Evolutionary conservation across 1,140 invertebrate genomes (phyloP).

Genomic region (Apolygus lucorum): DNA sequence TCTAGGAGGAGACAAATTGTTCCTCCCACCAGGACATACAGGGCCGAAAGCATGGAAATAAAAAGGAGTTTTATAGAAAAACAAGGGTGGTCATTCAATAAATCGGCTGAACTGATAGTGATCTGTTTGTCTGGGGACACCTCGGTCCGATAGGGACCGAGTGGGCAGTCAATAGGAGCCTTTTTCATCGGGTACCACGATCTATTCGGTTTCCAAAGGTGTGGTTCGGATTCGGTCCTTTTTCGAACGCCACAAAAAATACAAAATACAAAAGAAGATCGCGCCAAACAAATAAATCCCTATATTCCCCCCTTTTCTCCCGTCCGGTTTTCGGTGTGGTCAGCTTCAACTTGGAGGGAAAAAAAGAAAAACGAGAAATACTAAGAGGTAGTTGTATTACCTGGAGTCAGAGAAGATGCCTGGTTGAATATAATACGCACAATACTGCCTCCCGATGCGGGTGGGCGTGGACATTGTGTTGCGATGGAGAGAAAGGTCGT

Average conservation of each 20-base stretch:
- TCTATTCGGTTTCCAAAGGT: background rate
- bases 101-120: background rate
- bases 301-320: too few species aligned
- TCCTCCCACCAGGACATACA: background rate
- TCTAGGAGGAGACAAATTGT: background rate
- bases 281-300: background rate
- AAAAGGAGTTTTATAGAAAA: background rate
- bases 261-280: background rate
- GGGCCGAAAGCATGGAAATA: background rate
- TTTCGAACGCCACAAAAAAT: background rate
- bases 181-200: background rate
- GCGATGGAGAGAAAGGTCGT: too few species aligned
- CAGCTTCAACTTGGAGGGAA: background rate
- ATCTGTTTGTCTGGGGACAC: background rate
- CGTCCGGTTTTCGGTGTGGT: background rate
- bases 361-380: too few species aligned
- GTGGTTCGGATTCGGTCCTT: background rate
- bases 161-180: background rate
- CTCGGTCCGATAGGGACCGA: background rate
- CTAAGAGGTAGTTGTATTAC: too few species aligned
- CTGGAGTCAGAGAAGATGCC: too few species aligned
- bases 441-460: too few species aligned
- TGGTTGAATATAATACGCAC: too few species aligned
- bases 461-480: too few species aligned
- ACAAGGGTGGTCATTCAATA: background rate